Base-by-base conservation (phyloP, 2,797 vertebrate genomes). In the Bradypus variegatus region DNA sequence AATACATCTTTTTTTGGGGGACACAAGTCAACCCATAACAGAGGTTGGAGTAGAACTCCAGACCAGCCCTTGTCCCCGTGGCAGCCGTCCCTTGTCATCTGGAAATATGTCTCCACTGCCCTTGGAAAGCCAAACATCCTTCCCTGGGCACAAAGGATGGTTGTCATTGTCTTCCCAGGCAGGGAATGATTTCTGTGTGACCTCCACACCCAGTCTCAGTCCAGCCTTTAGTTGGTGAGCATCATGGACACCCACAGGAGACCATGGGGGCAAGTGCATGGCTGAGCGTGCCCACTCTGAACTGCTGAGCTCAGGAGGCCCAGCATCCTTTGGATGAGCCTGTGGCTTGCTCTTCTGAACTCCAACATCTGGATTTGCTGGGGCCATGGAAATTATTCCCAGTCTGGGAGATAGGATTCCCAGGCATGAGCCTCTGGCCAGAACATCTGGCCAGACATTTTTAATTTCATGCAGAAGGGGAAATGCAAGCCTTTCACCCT, bases 251-350 rank as follows among this genome's bases (percentile, higher is more conserved):
- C 95, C 94, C 95, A 95, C 95, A 92, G 93, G 95, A 96, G 95
- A 95, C 95, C 96, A 95, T 18, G 96, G 88, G 95, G 96, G 90
- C 95, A 95, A 76, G 70, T 91, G 94, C 95, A 76, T 93, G 94
- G 95, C 94, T 94, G 96, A 95, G 96, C 93, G 95, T 93, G 93
- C 93, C 86, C 95, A 96, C 95, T 93, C 96, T 96, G 97, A 96
- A 96, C 94, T 95, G 95, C 96, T 58, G 95, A 95, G 84, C 92
- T 94, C 60, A 3, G 93, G 95, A 94, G 94, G 70, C 94, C 82
- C 95, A 96, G 96, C 94, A 94, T 95, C 95, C 96, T 95, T 94
- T 94, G 95, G 95, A 95, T 84, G 90, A 95, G 96, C 84, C 92
- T 67, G 80, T 95, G 96, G 96, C 95, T 94, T 93, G 91, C 94